These are phyloP conservation scores for Cantharis nigra DNA, from an alignment of 2,888 invertebrate genomes.

Conservation along the genomic window DNA sequence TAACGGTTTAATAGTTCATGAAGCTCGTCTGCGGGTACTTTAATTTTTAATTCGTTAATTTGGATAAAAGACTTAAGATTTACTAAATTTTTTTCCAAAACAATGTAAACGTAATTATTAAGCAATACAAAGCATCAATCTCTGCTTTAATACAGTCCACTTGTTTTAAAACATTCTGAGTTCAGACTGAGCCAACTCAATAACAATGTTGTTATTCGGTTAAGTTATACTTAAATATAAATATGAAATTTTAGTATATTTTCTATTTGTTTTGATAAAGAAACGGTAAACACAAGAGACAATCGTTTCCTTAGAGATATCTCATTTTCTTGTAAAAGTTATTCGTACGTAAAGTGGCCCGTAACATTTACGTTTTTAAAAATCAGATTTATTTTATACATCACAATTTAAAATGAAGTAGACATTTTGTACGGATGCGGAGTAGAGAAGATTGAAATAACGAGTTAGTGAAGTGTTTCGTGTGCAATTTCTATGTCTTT, in stretches of 20 bases:
- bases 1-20: background rate
- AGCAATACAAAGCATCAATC: too few relatives aligned
- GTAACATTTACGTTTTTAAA: background rate
- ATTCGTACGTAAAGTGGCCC: background rate
- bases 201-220: background rate
- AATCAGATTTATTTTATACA: background rate
- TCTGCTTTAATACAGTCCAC: background rate
- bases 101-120: too few relatives aligned
- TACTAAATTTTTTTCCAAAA: background rate
- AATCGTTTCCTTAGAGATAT: constrained; percentile 3
- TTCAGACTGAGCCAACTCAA: background rate
- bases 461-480: constrained; percentile 2
- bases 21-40: background rate
- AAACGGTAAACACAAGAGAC: background rate
- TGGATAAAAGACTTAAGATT: background rate
- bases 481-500: constrained; percentile 17
- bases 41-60: background rate
- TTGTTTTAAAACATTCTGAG: background rate
- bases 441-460: background rate
- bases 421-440: background rate
- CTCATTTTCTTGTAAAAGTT: background rate
- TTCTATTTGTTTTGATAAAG: constrained; percentile 4
- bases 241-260: background rate
- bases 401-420: background rate
- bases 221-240: background rate